These are phyloP conservation scores for Anableps anableps DNA, from an alignment of 2,797 vertebrate genomes.

Conservation along the genomic window DNA sequence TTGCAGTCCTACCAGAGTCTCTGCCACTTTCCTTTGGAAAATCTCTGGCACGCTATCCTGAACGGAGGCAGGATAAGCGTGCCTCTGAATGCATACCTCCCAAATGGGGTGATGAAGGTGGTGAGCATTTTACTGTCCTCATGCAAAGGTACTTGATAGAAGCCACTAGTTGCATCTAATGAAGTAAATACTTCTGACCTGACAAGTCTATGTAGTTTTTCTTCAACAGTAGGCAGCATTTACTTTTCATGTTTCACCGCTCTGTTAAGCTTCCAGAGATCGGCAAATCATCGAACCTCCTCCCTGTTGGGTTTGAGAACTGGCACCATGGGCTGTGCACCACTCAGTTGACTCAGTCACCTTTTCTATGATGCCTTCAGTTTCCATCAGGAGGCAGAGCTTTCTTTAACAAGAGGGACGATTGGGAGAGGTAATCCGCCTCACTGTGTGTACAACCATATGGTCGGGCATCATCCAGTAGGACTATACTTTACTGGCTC, in stretches of 20 bases:
- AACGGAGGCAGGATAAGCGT: too few species aligned
- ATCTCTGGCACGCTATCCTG: not conserved
- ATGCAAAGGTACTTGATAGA: not conserved
- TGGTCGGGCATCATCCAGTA: too few species aligned
- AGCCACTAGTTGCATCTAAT: not conserved
- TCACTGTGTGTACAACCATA: too few species aligned
- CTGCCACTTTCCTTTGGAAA: not conserved
- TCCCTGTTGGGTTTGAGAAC: not conserved
- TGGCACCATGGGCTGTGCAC: too few species aligned
- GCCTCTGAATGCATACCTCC: not conserved
- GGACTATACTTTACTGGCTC: too few species aligned
- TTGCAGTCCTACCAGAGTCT: not conserved
- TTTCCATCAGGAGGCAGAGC: too few species aligned
- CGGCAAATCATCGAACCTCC: not conserved
- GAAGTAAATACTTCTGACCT: not conserved
- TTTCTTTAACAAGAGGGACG: too few species aligned
- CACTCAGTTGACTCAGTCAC: too few species aligned
- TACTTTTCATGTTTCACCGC: not conserved
- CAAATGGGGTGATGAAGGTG: not conserved
- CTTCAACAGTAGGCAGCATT: not conserved
- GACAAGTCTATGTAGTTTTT: not conserved
- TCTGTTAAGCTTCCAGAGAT: not conserved
- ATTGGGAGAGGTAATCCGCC: too few species aligned
- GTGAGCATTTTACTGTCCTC: not conserved
- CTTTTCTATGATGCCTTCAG: too few species aligned